phyloP scores from a whole-genome alignment of 2,797 vertebrate genomes.

The Oophaga sylvatica region DNA sequence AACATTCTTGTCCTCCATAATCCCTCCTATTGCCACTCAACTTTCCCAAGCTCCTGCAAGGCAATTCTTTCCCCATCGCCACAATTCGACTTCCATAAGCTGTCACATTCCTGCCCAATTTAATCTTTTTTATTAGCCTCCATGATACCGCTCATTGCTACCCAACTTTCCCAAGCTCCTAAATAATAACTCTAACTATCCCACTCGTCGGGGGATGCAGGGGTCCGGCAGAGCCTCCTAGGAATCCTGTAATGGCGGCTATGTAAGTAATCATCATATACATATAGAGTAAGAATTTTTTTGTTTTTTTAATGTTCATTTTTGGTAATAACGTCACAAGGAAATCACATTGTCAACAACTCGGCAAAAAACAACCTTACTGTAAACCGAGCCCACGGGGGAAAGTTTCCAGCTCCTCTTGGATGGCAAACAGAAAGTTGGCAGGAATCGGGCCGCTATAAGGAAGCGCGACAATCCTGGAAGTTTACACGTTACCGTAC shows the following conservation, averaged over 20 bases:
- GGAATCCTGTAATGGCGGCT: neutral
- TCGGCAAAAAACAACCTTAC: neutral
- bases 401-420: slow-evolving; percentile 21
- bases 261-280: neutral
- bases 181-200: neutral
- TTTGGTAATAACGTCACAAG: neutral
- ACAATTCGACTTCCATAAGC: no score
- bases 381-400: slow-evolving; percentile 19
- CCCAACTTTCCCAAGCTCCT: neutral
- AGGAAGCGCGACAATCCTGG: neutral
- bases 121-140: neutral
- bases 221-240: neutral
- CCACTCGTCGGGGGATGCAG: neutral
- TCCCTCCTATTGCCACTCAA: no score
- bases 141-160: neutral
- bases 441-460: neutral
- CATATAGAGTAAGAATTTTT: neutral
- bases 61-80: no score
- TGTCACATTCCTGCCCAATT: neutral
- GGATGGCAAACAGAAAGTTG: slow-evolving; percentile 14
- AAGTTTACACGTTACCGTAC: neutral
- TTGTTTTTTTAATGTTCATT: neutral
- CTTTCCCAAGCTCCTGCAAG: no score
- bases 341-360: no score
- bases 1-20: no score